A percentile compares a stretch with the other conserved stretches of the same genome.
phyloP scores from a whole-genome alignment of 2,797 vertebrate species.

The Squalus acanthias region DNA sequence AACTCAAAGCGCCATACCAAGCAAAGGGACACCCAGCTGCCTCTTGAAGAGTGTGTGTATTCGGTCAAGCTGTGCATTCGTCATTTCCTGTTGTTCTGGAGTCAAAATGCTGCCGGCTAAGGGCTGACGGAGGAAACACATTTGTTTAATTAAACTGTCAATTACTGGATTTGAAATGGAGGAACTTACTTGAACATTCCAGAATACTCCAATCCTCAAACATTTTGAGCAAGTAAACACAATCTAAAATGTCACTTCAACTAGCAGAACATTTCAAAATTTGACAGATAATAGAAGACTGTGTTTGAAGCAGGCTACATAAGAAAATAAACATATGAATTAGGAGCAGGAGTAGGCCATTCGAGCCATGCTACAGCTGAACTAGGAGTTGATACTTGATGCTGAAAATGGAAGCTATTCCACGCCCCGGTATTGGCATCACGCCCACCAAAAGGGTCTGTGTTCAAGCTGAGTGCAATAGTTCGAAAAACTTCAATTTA shows the following conservation, averaged over 20 bases:
- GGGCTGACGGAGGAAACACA: conserved; percentile 61
- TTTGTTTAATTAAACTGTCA: background rate
- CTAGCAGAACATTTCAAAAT: background rate
- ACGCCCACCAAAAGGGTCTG: background rate
- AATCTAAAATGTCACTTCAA: background rate
- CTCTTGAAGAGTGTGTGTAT: conserved; percentile 87
- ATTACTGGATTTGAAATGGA: conserved; percentile 15
- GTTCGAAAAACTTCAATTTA: background rate
- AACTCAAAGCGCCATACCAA: conserved; percentile 64
- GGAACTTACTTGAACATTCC: background rate
- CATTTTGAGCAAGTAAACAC: background rate
- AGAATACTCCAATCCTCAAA: background rate
- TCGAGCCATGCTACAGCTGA: too few species aligned
- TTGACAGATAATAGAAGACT: background rate
- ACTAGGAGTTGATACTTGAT: too few species aligned
- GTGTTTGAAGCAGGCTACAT: background rate
- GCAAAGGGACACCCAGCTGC: conserved; percentile 82
- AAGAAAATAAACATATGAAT: too few species aligned
- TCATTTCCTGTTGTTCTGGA: conserved; percentile 75
- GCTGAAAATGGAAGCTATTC: background rate
- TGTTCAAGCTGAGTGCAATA: background rate
- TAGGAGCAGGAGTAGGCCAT: too few species aligned
- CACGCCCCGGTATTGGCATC: background rate
- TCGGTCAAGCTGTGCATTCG: conserved; percentile 77
- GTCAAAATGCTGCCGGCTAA: conserved; percentile 73